Evolutionary conservation across 2,797 vertebrate genomes (phyloP).

Genomic region (Nyctibius grandis): DNA sequence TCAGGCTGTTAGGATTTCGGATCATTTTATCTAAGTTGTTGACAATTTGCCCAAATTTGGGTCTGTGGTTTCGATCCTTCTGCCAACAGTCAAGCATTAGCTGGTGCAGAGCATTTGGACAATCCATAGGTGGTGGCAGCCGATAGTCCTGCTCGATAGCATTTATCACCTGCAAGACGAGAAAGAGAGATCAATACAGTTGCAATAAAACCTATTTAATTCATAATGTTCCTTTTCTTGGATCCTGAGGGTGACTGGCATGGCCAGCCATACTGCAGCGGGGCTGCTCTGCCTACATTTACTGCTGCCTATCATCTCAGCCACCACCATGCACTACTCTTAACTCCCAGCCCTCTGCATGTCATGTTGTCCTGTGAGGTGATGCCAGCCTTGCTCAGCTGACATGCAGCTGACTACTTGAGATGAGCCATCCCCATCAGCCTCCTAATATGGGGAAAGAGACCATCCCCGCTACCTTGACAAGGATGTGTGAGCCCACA

Average conservation of each 20-base stretch:
- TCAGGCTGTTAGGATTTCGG: conserved; percentile 95
- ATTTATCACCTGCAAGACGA: conserved; percentile 89
- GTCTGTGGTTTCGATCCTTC: conserved; percentile 96
- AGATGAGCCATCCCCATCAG: neutral
- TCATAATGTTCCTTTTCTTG: neutral
- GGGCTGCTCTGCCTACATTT: neutral
- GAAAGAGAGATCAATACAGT: conserved; percentile 10
- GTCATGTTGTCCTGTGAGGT: neutral
- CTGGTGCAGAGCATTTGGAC: conserved; percentile 94
- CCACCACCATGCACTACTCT: neutral
- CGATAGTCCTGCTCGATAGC: conserved; percentile 98
- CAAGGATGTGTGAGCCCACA: neutral
- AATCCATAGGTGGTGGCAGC: conserved; percentile 97
- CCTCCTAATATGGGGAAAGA: neutral
- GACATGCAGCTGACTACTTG: neutral
- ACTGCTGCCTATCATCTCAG: neutral
- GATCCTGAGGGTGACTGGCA: neutral
- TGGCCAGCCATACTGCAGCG: fast-evolving
- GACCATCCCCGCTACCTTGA: neutral
- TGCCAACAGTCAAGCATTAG: conserved; percentile 99
- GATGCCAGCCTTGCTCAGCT: neutral
- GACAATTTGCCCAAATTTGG: conserved; percentile 97
- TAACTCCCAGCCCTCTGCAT: neutral
- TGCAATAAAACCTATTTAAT: neutral
- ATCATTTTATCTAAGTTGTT: conserved; percentile 99